Evolutionary conservation across 2,888 invertebrate genomes (phyloP), one percentile per base, ranked within the genome.

Genomic region (Pterobdella sp.): DNA sequence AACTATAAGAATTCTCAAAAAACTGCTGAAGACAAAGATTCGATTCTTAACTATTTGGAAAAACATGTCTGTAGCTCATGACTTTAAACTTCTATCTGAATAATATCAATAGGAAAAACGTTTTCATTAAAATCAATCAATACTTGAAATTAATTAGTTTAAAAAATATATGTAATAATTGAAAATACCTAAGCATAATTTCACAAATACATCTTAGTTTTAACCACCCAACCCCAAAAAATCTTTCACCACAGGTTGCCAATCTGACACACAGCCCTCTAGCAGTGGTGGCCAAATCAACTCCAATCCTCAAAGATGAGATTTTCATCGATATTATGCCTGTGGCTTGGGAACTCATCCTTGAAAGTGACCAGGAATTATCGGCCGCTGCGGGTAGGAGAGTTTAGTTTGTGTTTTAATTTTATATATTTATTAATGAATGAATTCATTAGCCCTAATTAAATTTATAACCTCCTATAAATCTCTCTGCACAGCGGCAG

Each of bases 271-370:
- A 97, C 82, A 89, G 91, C 71, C 82, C 82, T 0, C 78, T 83
- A 79, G 80, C 82, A n/a, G 80, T 83, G 71, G 76, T 83, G 72
- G 80, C 80, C 7, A 83, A 83, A 76, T 80, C 82, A 56, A 82
- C 82, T 3, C 82, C 83, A 0, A 90, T 94, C 1, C 87, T 97
- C 82, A 87, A 89, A 1, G 94, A 94, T 80, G 94, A 92, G 79
- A 80, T 81, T 73, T 93, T 94, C 79, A 87, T 89, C 1, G 93
- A 94, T 79, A 89, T 94, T 52, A 88, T 96, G 75, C 91, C 93
- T 0, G 91, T 94, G 0, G 92, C 94, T 0, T 98, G 98, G 98
- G 93, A 95, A 80, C 86, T 98, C 29, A 86, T 98, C 3, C 84
- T 97, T 63, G 96, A 98, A 81, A 88, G 89, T n/a, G 95, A 95